phyloP scores from a whole-genome alignment of 2,113 vertebrate species.

The Procavia capensis region DNA sequence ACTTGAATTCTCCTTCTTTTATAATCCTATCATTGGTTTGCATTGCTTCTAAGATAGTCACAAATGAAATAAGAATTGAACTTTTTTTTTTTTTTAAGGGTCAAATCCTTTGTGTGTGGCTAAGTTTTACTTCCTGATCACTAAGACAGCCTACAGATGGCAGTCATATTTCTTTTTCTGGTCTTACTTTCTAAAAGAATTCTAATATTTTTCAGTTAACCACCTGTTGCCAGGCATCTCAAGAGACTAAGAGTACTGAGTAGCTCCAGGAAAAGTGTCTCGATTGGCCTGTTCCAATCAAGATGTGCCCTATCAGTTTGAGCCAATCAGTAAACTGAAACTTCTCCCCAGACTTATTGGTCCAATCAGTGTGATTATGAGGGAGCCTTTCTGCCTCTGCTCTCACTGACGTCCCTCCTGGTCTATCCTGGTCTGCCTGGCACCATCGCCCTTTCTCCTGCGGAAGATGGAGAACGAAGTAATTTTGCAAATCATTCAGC shows the following conservation, averaged over 20 bases:
- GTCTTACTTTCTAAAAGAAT: background rate
- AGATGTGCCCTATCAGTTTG: background rate
- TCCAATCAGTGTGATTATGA: background rate
- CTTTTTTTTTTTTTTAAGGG: background rate
- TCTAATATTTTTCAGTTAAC: background rate
- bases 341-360: background rate
- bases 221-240: too few species aligned
- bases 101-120: background rate
- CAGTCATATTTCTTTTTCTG: background rate
- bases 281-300: background rate
- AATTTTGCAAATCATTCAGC: background rate
- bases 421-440: too few species aligned
- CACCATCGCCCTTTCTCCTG: background rate
- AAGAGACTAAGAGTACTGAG: background rate
- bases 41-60: slow-evolving; percentile 24
- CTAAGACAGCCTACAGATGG: background rate
- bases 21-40: background rate
- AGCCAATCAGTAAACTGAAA: background rate
- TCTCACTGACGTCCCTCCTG: background rate
- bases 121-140: background rate
- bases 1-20: background rate
- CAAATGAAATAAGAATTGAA: background rate
- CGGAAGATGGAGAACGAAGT: background rate
- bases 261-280: background rate
- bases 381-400: background rate